phyloP scores from a whole-genome alignment of 1,140 invertebrate species.

The Anagrus nilaparvatae region DNA sequence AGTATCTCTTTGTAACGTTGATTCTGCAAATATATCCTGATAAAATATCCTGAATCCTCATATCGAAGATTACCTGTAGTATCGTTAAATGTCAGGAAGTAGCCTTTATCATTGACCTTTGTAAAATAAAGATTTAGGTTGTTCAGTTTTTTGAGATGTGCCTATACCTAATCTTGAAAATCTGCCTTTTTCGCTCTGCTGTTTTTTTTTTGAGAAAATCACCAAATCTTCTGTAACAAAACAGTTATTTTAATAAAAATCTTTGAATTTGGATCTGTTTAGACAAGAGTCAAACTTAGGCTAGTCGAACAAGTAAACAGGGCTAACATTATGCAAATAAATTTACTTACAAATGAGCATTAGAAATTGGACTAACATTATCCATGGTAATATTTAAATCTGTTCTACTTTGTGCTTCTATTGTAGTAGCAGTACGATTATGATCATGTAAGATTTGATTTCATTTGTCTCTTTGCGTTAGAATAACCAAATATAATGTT shows the following conservation, averaged over 20 bases:
- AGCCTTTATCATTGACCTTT: conserved; percentile 76
- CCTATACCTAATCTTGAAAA: conserved; percentile 41
- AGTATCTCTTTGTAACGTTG: conserved; percentile 47
- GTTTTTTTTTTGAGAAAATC: conserved; percentile 76
- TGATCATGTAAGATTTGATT: conserved; percentile 36
- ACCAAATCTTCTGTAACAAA: conserved; percentile 51
- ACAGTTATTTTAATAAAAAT: neutral
- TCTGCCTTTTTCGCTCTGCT: conserved; percentile 52
- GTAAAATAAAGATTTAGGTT: conserved; percentile 41
- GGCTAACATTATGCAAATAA: neutral
- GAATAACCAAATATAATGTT: conserved; percentile 40
- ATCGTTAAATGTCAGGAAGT: conserved; percentile 61
- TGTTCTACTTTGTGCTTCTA: conserved; percentile 37
- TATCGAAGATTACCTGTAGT: conserved; percentile 57
- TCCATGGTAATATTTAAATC: conserved; percentile 34
- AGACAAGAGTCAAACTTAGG: too few species aligned
- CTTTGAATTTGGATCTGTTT: too few species aligned
- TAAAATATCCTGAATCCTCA: conserved; percentile 78
- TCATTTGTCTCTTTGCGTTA: conserved; percentile 36
- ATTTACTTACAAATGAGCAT: conserved; percentile 34
- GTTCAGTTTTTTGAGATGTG: conserved; percentile 33
- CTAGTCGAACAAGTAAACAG: too few species aligned
- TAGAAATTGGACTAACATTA: conserved; percentile 32
- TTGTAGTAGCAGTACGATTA: too few species aligned
- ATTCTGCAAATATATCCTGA: conserved; percentile 82